phyloP scores from a whole-genome alignment of 1,140 invertebrate species.

The Lucilia sericata region DNA sequence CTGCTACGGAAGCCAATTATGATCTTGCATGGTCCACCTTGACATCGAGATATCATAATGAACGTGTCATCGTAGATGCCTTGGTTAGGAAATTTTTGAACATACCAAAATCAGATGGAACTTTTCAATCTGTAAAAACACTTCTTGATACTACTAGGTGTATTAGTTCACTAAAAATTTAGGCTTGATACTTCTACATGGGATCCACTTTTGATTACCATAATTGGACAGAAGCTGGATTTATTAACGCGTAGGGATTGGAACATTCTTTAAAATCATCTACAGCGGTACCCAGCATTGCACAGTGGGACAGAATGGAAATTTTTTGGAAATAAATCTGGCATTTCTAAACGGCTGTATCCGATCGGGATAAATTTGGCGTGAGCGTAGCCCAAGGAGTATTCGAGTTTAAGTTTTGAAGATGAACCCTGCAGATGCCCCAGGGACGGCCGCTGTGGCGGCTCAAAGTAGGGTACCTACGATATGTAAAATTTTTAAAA shows the following conservation, averaged over 20 bases:
- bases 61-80: neutral
- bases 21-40: constrained; percentile 9
- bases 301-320: no score
- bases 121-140: neutral
- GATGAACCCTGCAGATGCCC: no score
- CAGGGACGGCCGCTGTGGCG: no score
- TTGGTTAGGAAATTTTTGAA: neutral
- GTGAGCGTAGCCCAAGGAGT: no score
- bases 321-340: no score
- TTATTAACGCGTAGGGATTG: constrained; percentile 24
- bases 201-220: constrained; percentile 27
- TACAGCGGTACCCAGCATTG: neutral
- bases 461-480: no score
- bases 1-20: constrained; percentile 36
- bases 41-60: constrained; percentile 14
- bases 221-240: constrained; percentile 30
- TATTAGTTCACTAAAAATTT: constrained; percentile 32
- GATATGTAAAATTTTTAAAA: no score
- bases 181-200: constrained; percentile 4
- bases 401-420: no score
- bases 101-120: neutral
- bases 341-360: no score
- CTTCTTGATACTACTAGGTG: constrained; percentile 33
- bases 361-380: no score
- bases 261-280: constrained; percentile 35